phyloP scores from a whole-genome alignment of 2,113 vertebrate genomes.

The Anseranas semipalmata region DNA sequence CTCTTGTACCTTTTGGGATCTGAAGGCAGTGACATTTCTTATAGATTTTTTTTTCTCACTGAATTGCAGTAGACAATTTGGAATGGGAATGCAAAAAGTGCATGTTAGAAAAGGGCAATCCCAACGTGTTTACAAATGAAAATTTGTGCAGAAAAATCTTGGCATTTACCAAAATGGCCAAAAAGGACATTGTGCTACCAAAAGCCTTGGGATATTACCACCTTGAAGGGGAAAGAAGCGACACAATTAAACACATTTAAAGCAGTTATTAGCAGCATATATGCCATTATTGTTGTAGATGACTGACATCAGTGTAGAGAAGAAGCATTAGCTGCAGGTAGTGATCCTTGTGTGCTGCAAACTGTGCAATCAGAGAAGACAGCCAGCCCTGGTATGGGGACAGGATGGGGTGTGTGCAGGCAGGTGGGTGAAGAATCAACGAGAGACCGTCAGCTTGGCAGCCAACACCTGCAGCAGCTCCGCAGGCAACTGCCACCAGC shows the following conservation, averaged over 20 bases:
- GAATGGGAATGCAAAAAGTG: background rate
- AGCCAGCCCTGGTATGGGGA: fast-evolving
- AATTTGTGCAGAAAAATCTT: background rate
- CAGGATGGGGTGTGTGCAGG: background rate
- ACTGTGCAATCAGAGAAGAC: fast-evolving
- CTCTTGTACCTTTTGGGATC: background rate
- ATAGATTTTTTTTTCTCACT: background rate
- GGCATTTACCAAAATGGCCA: background rate
- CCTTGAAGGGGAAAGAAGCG: background rate
- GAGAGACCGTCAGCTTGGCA: background rate
- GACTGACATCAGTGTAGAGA: fast-evolving
- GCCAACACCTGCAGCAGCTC: fast-evolving
- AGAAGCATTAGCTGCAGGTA: fast-evolving
- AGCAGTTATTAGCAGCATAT: background rate
- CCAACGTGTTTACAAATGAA: background rate
- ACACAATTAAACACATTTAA: background rate
- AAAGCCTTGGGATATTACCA: no score
- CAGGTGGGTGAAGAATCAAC: fast-evolving
- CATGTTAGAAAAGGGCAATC: background rate
- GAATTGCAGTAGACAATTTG: background rate
- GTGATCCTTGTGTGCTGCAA: fast-evolving
- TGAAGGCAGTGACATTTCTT: background rate
- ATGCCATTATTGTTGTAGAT: background rate
- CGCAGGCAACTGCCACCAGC: background rate
- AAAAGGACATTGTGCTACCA: background rate